A percentile compares a stretch with the other conserved stretches of the same genome.
Conservation (phyloP, 2,888 invertebrate genomes). For the Lasioglossum vierecki region DNA sequence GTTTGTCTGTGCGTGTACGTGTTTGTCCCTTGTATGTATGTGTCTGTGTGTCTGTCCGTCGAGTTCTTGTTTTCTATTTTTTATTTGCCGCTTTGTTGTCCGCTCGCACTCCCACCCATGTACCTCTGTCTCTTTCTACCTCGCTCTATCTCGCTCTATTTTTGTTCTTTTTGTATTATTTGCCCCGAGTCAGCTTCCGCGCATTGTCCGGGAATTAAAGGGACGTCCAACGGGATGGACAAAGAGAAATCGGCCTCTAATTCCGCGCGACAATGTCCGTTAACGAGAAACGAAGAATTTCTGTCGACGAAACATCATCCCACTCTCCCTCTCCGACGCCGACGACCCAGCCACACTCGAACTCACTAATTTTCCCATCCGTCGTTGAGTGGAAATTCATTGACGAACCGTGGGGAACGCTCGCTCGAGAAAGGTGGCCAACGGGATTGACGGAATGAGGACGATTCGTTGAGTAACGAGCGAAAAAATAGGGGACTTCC, state of each 20-base stretch:
- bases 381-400: constrained; percentile 16
- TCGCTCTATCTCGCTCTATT: neutral
- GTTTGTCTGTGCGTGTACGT: neutral
- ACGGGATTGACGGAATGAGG: constrained; percentile 1
- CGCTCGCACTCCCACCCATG: neutral
- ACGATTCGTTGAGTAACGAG: constrained; percentile 24
- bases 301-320: constrained; percentile 33
- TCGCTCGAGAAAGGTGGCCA: neutral
- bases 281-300: constrained; percentile 63
- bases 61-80: constrained; percentile 7
- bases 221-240: constrained; percentile 28
- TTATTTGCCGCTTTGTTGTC: constrained; percentile 12
- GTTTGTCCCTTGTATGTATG: neutral
- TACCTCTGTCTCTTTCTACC: neutral
- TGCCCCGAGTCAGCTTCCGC: constrained; percentile 21
- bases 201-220: constrained; percentile 64
- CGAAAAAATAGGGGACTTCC: constrained; percentile 15
- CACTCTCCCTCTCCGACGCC: neutral
- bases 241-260: constrained; percentile 61
- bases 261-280: constrained; percentile 66
- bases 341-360: neutral
- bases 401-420: neutral
- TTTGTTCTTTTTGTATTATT: constrained; percentile 8
- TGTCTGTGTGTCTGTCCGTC: constrained; percentile 4
- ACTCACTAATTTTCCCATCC: constrained; percentile 41